Evolutionary conservation across 2,113 vertebrate species (phyloP).

Genomic region (Aplodontia rufa): DNA sequence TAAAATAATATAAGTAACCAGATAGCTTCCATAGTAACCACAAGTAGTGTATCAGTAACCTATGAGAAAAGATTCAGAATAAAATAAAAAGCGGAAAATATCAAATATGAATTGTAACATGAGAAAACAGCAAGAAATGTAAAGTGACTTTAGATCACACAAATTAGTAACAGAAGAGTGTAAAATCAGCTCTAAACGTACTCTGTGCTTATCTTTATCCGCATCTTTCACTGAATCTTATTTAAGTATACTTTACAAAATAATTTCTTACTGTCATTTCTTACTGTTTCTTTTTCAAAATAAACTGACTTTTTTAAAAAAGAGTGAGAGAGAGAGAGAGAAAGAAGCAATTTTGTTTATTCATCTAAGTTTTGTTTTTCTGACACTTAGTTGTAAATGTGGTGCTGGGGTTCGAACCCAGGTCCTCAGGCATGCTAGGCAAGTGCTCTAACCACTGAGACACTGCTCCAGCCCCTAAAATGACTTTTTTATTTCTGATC

Average conservation of each 20-base stretch:
- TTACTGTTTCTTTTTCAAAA: not conserved
- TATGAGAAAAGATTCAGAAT: not conserved
- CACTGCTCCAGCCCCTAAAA: too few species aligned
- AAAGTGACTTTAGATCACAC: not conserved
- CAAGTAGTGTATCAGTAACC: not conserved
- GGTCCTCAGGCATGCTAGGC: too few species aligned
- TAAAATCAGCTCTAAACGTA: not conserved
- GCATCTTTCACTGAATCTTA: not conserved
- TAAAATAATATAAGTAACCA: not conserved
- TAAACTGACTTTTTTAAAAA: too few species aligned
- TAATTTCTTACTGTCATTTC: not conserved
- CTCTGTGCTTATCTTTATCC: not conserved
- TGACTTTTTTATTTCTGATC: too few species aligned
- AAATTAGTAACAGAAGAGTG: not conserved
- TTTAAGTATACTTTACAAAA: not conserved
- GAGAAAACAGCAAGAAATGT: not conserved
- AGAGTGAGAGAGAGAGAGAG: too few species aligned
- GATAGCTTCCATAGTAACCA: not conserved
- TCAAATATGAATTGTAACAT: not conserved
- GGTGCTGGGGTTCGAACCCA: too few species aligned
- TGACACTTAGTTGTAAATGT: too few species aligned
- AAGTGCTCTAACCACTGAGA: too few species aligned
- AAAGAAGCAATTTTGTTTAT: too few species aligned
- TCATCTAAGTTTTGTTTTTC: too few species aligned
- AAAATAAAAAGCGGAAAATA: not conserved